A percentile compares a stretch with the other conserved stretches of the same genome.
phyloP scores from a whole-genome alignment of 2,797 vertebrate genomes.

The Urocyon cinereoargenteus region DNA sequence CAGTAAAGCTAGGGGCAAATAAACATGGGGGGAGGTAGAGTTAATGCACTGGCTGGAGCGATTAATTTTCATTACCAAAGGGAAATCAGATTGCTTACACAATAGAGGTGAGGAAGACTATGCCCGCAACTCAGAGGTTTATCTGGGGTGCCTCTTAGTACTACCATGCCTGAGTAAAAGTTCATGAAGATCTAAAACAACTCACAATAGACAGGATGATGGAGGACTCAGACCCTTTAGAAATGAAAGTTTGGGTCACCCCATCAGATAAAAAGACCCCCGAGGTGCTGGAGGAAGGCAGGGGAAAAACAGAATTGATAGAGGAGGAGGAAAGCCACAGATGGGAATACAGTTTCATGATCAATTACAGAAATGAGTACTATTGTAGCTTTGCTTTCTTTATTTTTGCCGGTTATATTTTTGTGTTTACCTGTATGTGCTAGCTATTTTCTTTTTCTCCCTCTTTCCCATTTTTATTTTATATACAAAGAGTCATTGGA shows the following conservation, averaged over 20 bases:
- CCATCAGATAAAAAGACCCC: neutral
- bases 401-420: slow-evolving; percentile 13
- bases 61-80: slow-evolving; percentile 46
- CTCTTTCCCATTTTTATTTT: slow-evolving; percentile 38
- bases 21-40: neutral
- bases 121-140: neutral
- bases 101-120: slow-evolving; percentile 10
- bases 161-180: neutral
- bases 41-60: neutral
- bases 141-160: neutral
- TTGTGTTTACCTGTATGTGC: neutral
- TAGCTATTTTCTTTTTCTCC: slow-evolving; percentile 41
- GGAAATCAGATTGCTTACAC: slow-evolving; percentile 8
- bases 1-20: slow-evolving; percentile 36
- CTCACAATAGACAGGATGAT: slow-evolving; percentile 5
- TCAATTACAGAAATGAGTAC: slow-evolving; percentile 46
- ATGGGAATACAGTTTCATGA: neutral
- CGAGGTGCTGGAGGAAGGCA: slow-evolving; percentile 22
- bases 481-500: slow-evolving; percentile 31
- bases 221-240: neutral
- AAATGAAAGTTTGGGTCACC: slow-evolving; percentile 37
- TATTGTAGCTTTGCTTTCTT: slow-evolving; percentile 31
- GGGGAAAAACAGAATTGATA: neutral
- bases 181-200: slow-evolving; percentile 43
- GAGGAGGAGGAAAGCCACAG: neutral